A percentile compares a stretch with the other conserved stretches of the same genome.
Evolutionary conservation across 2,888 invertebrate species (phyloP).

Genomic region (Rhodophaea formosa): DNA sequence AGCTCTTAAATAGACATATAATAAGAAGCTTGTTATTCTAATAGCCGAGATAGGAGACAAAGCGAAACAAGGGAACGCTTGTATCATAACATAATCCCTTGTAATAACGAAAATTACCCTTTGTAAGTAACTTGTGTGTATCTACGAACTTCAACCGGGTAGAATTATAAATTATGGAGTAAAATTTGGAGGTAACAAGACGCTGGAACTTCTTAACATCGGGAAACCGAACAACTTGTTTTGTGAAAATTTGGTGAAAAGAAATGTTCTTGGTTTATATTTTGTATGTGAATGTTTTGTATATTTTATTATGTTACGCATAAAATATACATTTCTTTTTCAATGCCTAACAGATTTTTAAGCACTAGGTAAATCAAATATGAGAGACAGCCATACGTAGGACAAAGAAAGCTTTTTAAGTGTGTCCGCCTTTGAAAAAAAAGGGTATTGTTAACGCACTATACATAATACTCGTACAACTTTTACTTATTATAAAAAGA

Average conservation of each 20-base stretch:
- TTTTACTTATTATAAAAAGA: no score
- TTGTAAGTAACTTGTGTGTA: slow-evolving; percentile 34
- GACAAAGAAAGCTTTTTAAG: no score
- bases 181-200: slow-evolving; percentile 17
- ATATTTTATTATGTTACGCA: no score
- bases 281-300: no score
- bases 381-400: no score
- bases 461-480: no score
- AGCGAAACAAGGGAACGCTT: slow-evolving; percentile 39
- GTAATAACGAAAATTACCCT: slow-evolving; percentile 52
- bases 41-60: slow-evolving; percentile 40
- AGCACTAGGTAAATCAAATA: no score
- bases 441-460: no score
- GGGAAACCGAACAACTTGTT: slow-evolving; percentile 4
- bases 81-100: slow-evolving; percentile 42
- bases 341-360: no score
- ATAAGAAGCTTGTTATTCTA: slow-evolving; percentile 56
- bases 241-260: background rate
- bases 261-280: no score
- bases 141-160: slow-evolving; percentile 33
- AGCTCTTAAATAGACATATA: slow-evolving; percentile 51
- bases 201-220: slow-evolving; percentile 13
- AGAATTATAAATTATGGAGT: slow-evolving; percentile 40
- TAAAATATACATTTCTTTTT: no score
- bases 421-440: no score